Evolutionary conservation across 2,797 vertebrate genomes (phyloP).

Genomic region (Sebastes itinus): DNA sequence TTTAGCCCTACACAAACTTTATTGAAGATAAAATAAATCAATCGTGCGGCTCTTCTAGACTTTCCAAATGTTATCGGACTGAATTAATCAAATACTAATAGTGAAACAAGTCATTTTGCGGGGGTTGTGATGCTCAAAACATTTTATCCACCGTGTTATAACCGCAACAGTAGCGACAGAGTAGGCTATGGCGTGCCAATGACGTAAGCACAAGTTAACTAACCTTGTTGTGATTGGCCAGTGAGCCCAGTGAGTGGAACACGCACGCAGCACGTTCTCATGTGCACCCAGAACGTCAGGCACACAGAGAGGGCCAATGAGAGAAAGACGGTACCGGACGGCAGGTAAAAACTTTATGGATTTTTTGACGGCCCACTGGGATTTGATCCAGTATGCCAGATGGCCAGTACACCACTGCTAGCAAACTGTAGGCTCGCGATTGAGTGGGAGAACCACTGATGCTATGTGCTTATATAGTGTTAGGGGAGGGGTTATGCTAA

Average conservation of each 20-base stretch:
- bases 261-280: neutral
- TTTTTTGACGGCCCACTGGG: neutral
- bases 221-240: neutral
- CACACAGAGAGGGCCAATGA: neutral
- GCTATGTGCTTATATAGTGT: no score
- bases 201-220: neutral
- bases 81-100: neutral
- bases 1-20: neutral
- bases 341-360: neutral
- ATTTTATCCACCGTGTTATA: neutral
- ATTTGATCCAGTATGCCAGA: neutral
- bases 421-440: no score
- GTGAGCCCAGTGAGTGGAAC: neutral
- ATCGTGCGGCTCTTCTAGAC: neutral
- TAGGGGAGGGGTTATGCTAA: neutral
- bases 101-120: neutral
- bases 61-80: neutral
- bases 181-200: neutral
- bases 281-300: neutral
- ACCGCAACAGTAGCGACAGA: neutral
- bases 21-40: neutral
- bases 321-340: neutral
- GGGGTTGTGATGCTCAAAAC: neutral
- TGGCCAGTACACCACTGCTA: neutral
- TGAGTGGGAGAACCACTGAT: no score